These are phyloP conservation scores for Rhagologus leucostigma DNA, from an alignment of 2,113 vertebrate species.

Conservation along the genomic window DNA sequence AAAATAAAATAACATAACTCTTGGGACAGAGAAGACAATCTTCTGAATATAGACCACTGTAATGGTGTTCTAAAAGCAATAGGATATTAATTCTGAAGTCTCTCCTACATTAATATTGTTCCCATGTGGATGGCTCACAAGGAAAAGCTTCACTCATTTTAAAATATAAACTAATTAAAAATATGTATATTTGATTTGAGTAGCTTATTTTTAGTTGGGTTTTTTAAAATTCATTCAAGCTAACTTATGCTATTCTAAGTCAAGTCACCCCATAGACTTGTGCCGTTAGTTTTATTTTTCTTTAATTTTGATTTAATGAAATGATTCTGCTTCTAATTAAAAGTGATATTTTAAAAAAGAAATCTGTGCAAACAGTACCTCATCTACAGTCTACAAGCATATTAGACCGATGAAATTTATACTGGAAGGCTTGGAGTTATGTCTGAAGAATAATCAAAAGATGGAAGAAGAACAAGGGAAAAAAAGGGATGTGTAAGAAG, in stretches of 20 bases:
- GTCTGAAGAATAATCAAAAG: neutral
- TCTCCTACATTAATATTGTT: neutral
- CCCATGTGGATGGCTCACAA: neutral
- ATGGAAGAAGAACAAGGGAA: neutral
- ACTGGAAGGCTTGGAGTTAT: neutral
- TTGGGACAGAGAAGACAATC: neutral
- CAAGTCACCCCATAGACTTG: neutral
- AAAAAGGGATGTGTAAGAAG: neutral
- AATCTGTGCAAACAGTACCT: neutral
- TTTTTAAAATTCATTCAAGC: neutral
- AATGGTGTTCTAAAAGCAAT: neutral
- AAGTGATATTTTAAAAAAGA: neutral
- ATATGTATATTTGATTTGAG: neutral
- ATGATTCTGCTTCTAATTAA: neutral
- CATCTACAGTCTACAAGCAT: neutral
- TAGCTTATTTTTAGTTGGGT: neutral
- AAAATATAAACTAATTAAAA: neutral
- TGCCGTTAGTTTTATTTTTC: neutral
- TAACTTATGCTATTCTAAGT: neutral
- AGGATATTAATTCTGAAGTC: neutral
- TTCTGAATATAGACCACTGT: neutral
- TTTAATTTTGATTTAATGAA: neutral
- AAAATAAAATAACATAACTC: neutral
- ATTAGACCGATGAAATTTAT: neutral
- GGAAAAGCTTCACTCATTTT: neutral